These are phyloP conservation scores for Orussus abietinus DNA, from an alignment of 1,140 invertebrate genomes.

Conservation along the genomic window DNA sequence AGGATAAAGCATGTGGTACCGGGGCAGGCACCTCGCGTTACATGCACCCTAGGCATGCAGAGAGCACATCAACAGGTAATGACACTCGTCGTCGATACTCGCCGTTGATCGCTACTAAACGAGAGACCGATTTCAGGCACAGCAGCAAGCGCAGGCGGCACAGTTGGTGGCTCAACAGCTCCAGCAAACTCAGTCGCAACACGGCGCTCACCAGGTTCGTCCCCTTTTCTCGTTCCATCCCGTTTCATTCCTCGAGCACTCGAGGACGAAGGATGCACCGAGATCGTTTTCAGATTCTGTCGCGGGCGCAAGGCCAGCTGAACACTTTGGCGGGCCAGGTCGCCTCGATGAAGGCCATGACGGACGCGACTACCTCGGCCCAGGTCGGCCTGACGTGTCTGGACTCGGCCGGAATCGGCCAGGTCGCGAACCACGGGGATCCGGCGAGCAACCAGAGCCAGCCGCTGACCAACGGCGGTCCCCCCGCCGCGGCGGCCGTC, in stretches of 20 bases:
- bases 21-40: constrained; percentile 71
- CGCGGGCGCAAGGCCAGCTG: constrained; percentile 45
- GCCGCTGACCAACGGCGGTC: constrained; percentile 35
- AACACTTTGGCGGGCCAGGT: constrained; percentile 39
- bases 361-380: constrained; percentile 33
- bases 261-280: too few relatives aligned
- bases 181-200: constrained; percentile 51
- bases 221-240: background rate
- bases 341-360: constrained; percentile 36
- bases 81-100: too few relatives aligned
- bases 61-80: constrained; percentile 58
- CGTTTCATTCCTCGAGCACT: background rate
- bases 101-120: too few relatives aligned
- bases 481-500: constrained; percentile 35
- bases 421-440: constrained; percentile 34
- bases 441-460: constrained; percentile 30
- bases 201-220: constrained; percentile 46
- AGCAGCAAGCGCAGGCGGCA: constrained; percentile 37
- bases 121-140: constrained; percentile 35
- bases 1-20: constrained; percentile 79
- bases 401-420: constrained; percentile 32
- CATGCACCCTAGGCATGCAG: constrained; percentile 70
- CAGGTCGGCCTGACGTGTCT: constrained; percentile 38
- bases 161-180: constrained; percentile 47
- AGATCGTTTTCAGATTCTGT: constrained; percentile 37